Percentiles rank a stretch among this genome's conserved stretches.
Evolutionary conservation across 2,888 invertebrate genomes (phyloP).

Genomic region (Alviniconcha strummeri): DNA sequence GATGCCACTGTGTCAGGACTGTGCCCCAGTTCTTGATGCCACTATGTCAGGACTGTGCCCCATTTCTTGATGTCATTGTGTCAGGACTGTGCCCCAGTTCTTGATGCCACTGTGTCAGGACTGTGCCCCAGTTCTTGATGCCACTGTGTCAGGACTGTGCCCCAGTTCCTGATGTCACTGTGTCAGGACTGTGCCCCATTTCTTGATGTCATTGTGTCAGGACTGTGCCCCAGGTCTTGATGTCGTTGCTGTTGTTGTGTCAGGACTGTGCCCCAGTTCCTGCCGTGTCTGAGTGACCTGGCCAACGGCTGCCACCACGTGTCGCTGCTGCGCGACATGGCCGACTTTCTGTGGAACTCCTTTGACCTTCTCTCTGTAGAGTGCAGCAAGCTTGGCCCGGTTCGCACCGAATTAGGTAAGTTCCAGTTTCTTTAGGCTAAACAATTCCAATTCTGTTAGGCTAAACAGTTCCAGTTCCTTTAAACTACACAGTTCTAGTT

Average conservation of each 20-base stretch:
- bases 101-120: neutral
- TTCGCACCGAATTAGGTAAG: neutral
- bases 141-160: too few species aligned
- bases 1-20: too few species aligned
- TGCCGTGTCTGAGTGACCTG: constrained; percentile 19
- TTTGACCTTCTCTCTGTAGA: neutral
- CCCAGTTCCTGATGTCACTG: too few species aligned
- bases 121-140: constrained; percentile 4
- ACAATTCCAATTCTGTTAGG: too few species aligned
- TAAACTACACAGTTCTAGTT: too few species aligned
- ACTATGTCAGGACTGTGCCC: too few species aligned
- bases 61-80: neutral
- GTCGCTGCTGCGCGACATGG: neutral
- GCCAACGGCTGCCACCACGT: constrained; percentile 30
- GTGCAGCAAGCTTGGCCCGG: neutral
- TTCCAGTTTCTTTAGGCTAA: too few species aligned
- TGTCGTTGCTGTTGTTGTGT: neutral
- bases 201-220: neutral
- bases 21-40: too few species aligned
- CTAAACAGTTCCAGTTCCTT: too few species aligned
- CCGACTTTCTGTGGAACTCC: constrained; percentile 20
- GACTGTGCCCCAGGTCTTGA: neutral
- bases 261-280: neutral
- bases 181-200: neutral
- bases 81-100: neutral